These are phyloP conservation scores for Nemapogon koenigi DNA, from an alignment of 2,888 invertebrate species.

Conservation along the genomic window DNA sequence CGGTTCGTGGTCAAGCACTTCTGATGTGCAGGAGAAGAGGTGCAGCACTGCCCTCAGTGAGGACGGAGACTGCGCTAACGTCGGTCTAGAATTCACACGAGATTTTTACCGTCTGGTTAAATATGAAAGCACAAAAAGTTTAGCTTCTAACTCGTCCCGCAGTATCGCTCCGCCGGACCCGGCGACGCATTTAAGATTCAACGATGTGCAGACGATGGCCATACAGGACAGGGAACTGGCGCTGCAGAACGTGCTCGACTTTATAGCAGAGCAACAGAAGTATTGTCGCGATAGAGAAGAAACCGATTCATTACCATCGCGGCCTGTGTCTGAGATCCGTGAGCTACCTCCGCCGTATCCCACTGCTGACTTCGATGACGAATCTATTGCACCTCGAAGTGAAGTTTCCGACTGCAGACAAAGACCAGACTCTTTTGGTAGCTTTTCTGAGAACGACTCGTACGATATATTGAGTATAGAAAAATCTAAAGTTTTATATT, in stretches of 20 bases:
- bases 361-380: constrained; percentile 53
- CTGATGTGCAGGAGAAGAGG: constrained; percentile 69
- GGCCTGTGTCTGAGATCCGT: constrained; percentile 63
- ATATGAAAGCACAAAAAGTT: constrained; percentile 80
- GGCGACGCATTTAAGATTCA: constrained; percentile 48
- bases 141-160: constrained; percentile 76
- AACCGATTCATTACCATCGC: constrained; percentile 61
- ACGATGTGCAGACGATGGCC: constrained; percentile 51
- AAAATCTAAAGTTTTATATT: constrained; percentile 35
- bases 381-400: constrained; percentile 52
- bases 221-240: constrained; percentile 72
- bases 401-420: constrained; percentile 54
- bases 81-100: constrained; percentile 77
- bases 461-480: constrained; percentile 44
- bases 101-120: constrained; percentile 83
- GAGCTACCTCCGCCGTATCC: constrained; percentile 62
- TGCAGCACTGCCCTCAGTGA: constrained; percentile 74
- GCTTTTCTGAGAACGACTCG: constrained; percentile 57
- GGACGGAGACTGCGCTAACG: constrained; percentile 72
- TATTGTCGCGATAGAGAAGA: constrained; percentile 69
- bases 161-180: constrained; percentile 60
- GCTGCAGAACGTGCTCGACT: constrained; percentile 74
- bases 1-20: constrained; percentile 66
- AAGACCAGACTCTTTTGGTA: constrained; percentile 52
- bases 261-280: constrained; percentile 79